Evolutionary conservation across 2,113 vertebrate species (phyloP).

Genomic region (Actenoides lindsayi): DNA sequence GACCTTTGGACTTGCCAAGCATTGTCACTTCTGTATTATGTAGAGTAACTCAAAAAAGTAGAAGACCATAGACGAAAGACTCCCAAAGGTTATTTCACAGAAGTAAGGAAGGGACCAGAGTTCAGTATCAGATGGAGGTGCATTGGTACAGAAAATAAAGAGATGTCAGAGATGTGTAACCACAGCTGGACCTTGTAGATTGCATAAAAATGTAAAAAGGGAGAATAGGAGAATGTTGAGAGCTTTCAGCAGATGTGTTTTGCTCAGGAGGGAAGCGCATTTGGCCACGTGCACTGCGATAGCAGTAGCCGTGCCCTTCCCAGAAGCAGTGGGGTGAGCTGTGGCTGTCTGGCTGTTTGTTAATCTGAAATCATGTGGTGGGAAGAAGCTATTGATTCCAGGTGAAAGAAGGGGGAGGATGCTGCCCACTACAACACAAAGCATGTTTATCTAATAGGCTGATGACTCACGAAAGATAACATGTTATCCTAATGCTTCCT

Average conservation of each 20-base stretch:
- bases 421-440: conserved; percentile 22
- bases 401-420: conserved; percentile 7
- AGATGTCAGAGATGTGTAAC: conserved; percentile 14
- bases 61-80: conserved; percentile 21
- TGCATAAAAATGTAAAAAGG: neutral
- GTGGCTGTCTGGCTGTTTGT: neutral
- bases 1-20: conserved; percentile 10
- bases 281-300: neutral
- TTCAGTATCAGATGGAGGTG: conserved; percentile 6
- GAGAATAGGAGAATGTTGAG: neutral
- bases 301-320: neutral
- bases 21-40: conserved; percentile 20
- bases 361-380: neutral
- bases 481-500: conserved; percentile 18
- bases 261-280: neutral
- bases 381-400: conserved; percentile 7
- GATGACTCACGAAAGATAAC: conserved; percentile 12
- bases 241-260: neutral
- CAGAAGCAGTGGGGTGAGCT: neutral
- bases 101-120: conserved; percentile 4
- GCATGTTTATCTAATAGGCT: conserved; percentile 19
- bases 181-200: neutral
- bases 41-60: conserved; percentile 1
- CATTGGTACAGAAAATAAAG: neutral
- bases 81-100: conserved; percentile 28